Evolutionary conservation across 1,140 invertebrate species (phyloP), one percentile per base, ranked within the genome.

Genomic region (Chymomyza costata): DNA sequence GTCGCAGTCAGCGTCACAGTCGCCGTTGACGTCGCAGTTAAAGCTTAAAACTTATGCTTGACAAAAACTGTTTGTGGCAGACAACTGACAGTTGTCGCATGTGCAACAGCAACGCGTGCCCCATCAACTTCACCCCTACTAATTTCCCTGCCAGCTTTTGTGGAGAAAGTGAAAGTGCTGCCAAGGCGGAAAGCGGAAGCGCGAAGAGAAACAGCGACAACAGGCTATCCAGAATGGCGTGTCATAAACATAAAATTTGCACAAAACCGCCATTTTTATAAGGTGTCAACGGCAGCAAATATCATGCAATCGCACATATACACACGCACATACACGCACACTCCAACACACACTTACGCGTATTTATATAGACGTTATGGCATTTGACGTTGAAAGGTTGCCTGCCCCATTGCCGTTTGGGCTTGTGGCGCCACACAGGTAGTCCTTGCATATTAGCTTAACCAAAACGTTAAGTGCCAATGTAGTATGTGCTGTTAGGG

Each of bases 191-290:
- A 17, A 28, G 16, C 37, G 16, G 45, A 21, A 30, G 18, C 3
- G 34, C 13, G 2, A 17, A 11, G 19, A 31, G 39, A 50, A 54
- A 61, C n/a, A n/a, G n/a, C n/a, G n/a, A n/a, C n/a, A n/a, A n/a
- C n/a, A 53, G 55, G 28, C 53, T 53, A 60, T 46, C 43, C 45
- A 57, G 54, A 66, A 55, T 63, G 28, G 52, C 57, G 65, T 78
- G 71, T 80, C 71, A 78, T 78, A 78, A 78, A 71, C 71, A 78
- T 78, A 73, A 80, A 78, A 80, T 78, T 78, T 80, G 71, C 71
- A 78, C 71, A 78, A 80, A 80, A 67, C 66, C 67, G 67, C 71
- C 73, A 71, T 78, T 78, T 78, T 78, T 67, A 78, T 78, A 78
- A 80, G 71, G 71, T 78, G 71, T 71, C 71, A 78, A 78, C 66